phyloP scores from a whole-genome alignment of 2,888 invertebrate species.

The Beris chalybata region DNA sequence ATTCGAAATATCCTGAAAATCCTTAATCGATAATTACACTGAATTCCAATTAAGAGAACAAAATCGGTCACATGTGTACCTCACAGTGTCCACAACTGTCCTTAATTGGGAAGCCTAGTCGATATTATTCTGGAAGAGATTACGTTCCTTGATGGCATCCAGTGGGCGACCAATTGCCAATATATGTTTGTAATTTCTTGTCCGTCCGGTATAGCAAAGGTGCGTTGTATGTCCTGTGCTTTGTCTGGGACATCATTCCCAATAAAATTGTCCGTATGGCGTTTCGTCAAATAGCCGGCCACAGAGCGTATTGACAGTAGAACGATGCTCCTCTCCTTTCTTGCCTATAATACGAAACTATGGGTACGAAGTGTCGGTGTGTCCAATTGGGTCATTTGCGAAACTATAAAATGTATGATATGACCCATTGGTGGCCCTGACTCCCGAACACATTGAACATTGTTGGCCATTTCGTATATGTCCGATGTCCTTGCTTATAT shows the following conservation, averaged over 20 bases:
- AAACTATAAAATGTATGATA: constrained; percentile 35
- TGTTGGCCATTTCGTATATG: too few species aligned
- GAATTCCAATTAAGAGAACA: constrained; percentile 30
- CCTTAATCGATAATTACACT: constrained; percentile 26
- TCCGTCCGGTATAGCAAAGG: background rate
- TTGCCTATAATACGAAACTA: constrained; percentile 20
- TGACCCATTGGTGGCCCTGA: too few species aligned
- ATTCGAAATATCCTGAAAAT: background rate
- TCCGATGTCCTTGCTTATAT: too few species aligned
- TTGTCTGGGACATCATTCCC: constrained; percentile 21
- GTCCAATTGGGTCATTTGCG: constrained; percentile 37
- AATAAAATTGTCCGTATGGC: constrained; percentile 28
- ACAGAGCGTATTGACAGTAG: constrained; percentile 27
- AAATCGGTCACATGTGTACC: constrained; percentile 37
- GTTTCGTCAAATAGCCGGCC: constrained; percentile 24
- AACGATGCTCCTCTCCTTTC: constrained; percentile 33
- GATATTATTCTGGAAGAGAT: constrained; percentile 30
- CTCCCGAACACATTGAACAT: too few species aligned
- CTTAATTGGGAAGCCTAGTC: constrained; percentile 33
- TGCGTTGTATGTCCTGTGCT: background rate
- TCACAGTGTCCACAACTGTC: constrained; percentile 33
- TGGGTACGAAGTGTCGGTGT: constrained; percentile 25
- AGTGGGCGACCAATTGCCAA: constrained; percentile 34
- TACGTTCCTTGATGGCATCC: constrained; percentile 35
- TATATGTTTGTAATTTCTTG: constrained; percentile 33